A percentile compares a stretch with the other conserved stretches of the same genome.
Evolutionary conservation across 2,113 vertebrate species (phyloP).

Genomic region (Paracanthobrama guichenoti): DNA sequence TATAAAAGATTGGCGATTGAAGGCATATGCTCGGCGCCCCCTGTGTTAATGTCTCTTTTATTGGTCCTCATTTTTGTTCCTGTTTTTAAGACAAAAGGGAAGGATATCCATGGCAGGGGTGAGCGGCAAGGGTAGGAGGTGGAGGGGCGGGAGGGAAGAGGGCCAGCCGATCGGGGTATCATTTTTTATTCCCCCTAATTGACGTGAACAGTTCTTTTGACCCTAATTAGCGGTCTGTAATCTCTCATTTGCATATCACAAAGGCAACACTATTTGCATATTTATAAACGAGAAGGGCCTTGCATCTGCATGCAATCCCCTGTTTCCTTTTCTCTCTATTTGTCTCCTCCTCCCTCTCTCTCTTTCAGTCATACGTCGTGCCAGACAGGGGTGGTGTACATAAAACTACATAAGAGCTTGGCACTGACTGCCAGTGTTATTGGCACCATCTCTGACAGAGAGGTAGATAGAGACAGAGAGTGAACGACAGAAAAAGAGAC

Average conservation of each 20-base stretch:
- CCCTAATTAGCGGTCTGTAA: constrained; percentile 92
- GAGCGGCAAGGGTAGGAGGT: constrained; percentile 59
- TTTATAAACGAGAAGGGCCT: constrained; percentile 86
- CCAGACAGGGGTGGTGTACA: constrained; percentile 75
- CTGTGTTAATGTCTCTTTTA: constrained; percentile 64
- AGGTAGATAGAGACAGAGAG: constrained; percentile 33
- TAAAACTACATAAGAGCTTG: constrained; percentile 70
- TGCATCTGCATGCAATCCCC: constrained; percentile 79
- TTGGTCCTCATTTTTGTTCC: constrained; percentile 71
- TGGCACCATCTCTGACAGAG: constrained; percentile 39
- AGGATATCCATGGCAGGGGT: constrained; percentile 70
- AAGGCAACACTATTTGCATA: constrained; percentile 89
- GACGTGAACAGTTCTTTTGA: constrained; percentile 89
- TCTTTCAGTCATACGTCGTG: constrained; percentile 57
- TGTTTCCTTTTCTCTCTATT: constrained; percentile 72
- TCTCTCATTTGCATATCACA: constrained; percentile 91
- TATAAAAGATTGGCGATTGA: constrained; percentile 53
- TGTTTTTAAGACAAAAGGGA: constrained; percentile 75
- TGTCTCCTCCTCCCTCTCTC: constrained; percentile 56
- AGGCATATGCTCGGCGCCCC: constrained; percentile 51
- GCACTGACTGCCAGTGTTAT: constrained; percentile 64
- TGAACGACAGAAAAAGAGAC: constrained; percentile 32
- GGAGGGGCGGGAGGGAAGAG: constrained; percentile 55
- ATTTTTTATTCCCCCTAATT: constrained; percentile 83
- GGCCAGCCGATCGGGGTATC: constrained; percentile 60